phyloP scores from a whole-genome alignment of 2,888 invertebrate species.

The Lepidochrysops patricia region DNA sequence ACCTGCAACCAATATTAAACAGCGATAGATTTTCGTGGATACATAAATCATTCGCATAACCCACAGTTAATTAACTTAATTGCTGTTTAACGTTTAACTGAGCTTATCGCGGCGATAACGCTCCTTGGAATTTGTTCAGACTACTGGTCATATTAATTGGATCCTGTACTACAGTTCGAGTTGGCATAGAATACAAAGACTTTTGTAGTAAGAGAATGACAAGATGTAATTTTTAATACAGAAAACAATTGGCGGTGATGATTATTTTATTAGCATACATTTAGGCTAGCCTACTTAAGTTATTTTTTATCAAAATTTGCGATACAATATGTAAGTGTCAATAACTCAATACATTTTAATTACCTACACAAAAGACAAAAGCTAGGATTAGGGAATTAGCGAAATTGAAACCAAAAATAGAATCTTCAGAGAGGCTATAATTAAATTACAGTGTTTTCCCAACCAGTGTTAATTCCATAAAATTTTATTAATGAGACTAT shows the following conservation, averaged over 20 bases:
- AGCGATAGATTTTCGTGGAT: neutral
- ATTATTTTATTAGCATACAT: no score
- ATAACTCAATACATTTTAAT: no score
- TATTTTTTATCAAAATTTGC: no score
- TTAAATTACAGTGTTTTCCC: neutral
- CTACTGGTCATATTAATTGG: slow-evolving; percentile 5
- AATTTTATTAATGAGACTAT: neutral
- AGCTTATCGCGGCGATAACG: neutral
- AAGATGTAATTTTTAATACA: no score
- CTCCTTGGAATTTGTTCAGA: neutral
- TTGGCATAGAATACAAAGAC: neutral
- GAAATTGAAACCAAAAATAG: neutral
- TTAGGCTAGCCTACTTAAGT: no score
- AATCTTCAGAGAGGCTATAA: neutral
- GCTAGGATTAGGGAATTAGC: no score
- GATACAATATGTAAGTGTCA: no score
- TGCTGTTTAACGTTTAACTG: slow-evolving; percentile 3
- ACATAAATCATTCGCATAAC: slow-evolving; percentile 6
- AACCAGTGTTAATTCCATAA: neutral
- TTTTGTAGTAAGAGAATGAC: no score
- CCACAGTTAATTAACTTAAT: neutral
- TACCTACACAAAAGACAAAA: no score
- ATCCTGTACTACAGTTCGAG: neutral
- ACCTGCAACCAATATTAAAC: neutral
- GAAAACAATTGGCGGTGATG: no score